These are phyloP conservation scores for Dendrocincla fuliginosa DNA, from an alignment of 2,797 vertebrate species.

Conservation along the genomic window DNA sequence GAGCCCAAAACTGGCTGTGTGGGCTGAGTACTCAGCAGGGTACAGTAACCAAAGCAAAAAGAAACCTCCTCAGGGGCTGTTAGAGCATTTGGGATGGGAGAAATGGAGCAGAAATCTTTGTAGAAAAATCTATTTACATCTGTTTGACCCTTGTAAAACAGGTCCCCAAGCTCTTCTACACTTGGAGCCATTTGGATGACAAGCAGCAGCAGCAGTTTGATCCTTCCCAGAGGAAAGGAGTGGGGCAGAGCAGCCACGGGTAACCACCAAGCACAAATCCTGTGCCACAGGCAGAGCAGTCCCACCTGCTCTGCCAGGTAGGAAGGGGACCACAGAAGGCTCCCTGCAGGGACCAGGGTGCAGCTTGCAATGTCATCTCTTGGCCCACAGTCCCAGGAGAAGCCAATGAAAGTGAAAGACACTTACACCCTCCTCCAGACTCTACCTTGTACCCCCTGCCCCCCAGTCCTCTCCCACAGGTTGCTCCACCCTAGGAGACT, in stretches of 20 bases:
- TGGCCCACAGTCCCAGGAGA: neutral
- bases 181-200: neutral
- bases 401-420: slow-evolving; percentile 30
- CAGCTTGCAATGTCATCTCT: neutral
- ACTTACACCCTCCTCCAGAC: neutral
- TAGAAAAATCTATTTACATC: slow-evolving; percentile 44
- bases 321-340: neutral
- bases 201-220: neutral
- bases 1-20: slow-evolving; percentile 42
- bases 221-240: neutral
- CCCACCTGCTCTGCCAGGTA: neutral
- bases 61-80: slow-evolving; percentile 21
- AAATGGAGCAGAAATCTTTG: slow-evolving; percentile 42
- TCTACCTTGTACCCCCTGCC: neutral
- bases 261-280: neutral
- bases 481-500: neutral
- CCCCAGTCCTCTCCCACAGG: neutral
- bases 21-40: slow-evolving; percentile 37
- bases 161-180: neutral
- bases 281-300: accelerated
- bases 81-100: neutral
- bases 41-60: slow-evolving; percentile 46
- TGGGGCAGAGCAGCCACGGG: neutral
- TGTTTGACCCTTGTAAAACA: slow-evolving; percentile 41
- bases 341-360: neutral